Conservation (phyloP, 2,888 invertebrate genomes). For the Himalopsyche japonica region DNA sequence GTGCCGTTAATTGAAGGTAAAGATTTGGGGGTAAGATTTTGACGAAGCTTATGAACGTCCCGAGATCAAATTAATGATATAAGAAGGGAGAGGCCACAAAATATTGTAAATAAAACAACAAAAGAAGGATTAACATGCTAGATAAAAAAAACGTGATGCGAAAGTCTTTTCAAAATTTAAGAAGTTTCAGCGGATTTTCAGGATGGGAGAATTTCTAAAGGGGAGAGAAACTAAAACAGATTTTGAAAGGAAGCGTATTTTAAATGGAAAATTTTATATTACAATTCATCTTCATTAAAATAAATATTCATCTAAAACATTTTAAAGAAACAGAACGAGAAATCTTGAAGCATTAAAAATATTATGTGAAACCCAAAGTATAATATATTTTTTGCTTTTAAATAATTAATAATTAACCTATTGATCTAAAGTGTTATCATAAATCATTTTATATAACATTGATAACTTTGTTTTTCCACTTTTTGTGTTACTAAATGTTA, state of each 20-base stretch:
- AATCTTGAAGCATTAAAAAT: neutral
- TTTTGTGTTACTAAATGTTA: no score
- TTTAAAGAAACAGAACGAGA: neutral
- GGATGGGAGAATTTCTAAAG: neutral
- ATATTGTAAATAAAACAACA: conserved; percentile 18
- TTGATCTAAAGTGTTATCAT: no score
- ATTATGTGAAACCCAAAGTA: no score
- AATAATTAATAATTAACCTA: no score
- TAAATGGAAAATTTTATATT: neutral
- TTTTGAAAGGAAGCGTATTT: conserved; percentile 1
- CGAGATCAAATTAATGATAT: conserved; percentile 21
- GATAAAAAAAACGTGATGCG: neutral
- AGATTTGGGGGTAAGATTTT: neutral
- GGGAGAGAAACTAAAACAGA: neutral
- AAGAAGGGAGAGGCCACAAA: conserved; percentile 15
- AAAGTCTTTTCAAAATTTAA: neutral
- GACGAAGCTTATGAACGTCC: neutral
- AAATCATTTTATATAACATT: no score
- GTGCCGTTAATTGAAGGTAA: conserved; percentile 4
- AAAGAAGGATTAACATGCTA: conserved; percentile 4
- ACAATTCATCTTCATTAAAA: neutral
- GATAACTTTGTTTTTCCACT: no score
- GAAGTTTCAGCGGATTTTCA: neutral
- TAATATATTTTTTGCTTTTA: no score
- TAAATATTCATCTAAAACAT: neutral